Base-by-base conservation (phyloP, 2,797 vertebrate species). In the Eptatretus atami region DNA sequence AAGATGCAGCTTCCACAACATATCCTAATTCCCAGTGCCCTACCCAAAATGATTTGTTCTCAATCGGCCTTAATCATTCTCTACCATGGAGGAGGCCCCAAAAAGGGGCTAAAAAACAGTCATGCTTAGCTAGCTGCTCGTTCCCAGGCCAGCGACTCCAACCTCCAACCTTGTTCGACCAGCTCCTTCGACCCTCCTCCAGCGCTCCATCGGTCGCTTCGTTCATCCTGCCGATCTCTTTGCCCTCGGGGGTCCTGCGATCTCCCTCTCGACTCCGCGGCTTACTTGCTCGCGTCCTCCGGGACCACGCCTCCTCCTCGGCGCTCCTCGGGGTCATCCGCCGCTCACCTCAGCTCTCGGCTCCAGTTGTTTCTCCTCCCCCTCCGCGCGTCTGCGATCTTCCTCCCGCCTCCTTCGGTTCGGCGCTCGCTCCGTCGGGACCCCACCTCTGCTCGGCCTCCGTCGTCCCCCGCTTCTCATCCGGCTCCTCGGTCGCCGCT, bases 31-130 rank as follows among this genome's bases (percentile, higher is more conserved):
- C n/a, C n/a, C n/a, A n/a, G n/a, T n/a, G n/a, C n/a, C n/a, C n/a
- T n/a, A n/a, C n/a, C n/a, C n/a, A n/a, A n/a, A n/a, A n/a, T n/a
- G n/a, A n/a, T n/a, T n/a, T n/a, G n/a, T n/a, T n/a, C 2, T 54
- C 6, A 24, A 6, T 11, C 1, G 10, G 6, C 19, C 2, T 10
- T 12, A 9, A 10, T 11, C 2, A 1, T 3, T 1, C n/a, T 2
- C 11, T 12, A 13, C 2, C 9, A 4, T 11, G 10, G 3, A 10
- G n/a, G n/a, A n/a, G 3, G 1, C 6, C 6, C 15, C 12, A 2
- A 6, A 9, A 2, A 15, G 8, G 15, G 12, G 11, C 6, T 12
- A 11, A 15, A 6, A n/a, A 3, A 52, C 6, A 14, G 13, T 53
- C 3, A 12, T 13, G 14, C 11, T 15, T 9, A 3, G n/a, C 14